Base-by-base conservation (phyloP, 1,140 invertebrate genomes). In the Drosophila melanica region DNA sequence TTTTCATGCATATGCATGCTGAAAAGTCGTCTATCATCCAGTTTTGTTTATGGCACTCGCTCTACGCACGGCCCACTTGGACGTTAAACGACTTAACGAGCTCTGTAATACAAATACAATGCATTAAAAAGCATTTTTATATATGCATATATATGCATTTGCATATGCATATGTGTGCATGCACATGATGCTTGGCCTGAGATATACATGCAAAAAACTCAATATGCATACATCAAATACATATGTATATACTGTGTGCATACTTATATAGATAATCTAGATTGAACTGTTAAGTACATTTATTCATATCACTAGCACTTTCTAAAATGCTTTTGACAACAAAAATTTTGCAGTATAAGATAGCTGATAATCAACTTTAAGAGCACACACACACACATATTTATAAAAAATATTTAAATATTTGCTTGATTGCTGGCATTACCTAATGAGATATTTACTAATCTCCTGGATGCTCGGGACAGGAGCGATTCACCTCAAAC, bases 401-500 rank as follows among this genome's bases (percentile, higher is more conserved):
- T 0, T 48, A 27, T 7, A 27, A 27, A 27, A 57, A 5, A 57
- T 41, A 42, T n/a, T 27, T n/a, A 55, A n/a, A n/a, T 41, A 35
- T 9, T 27, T 7, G 27, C 23, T 57, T n/a, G 14, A 16, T 39
- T 12, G 10, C 10, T 47, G 71, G 55, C 44, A 71, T 92, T 74
- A 89, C 85, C 79, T 91, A 65, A 63, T 70, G 58, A 92, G 79
- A 85, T 72, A 84, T 91, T 68, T 93, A 94, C 95, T 95, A 98
- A 94, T 98, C 97, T 77, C 96, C 95, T 75, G 98, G 98, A 94
- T 99, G 98, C 93, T 98, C 98, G 35, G 98, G 98, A 94, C 98
- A 99, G 77, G 97, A 98, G 92, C 98, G 95, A 94, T 98, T 99
- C 87, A 98, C 96, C 94, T 98, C 96, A 94, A 99, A 99, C 98